Evolutionary conservation across 2,888 invertebrate genomes (phyloP).

Genomic region (Nymphalis c-album): DNA sequence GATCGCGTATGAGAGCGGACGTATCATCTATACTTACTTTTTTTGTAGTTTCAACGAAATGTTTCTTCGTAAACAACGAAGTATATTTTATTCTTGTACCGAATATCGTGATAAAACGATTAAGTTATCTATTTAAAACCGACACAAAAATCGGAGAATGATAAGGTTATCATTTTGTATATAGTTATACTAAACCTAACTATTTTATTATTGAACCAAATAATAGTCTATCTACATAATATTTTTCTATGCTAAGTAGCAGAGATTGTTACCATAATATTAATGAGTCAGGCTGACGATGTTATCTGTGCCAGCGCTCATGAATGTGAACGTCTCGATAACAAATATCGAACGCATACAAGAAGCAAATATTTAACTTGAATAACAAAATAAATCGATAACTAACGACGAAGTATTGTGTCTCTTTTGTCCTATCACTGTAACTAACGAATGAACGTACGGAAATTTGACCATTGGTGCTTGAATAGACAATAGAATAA

Average conservation of each 20-base stretch:
- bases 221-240: not conserved
- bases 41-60: conserved; percentile 52
- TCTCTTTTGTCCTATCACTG: conserved; percentile 16
- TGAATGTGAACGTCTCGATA: conserved; percentile 54
- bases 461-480: conserved; percentile 1
- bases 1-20: conserved; percentile 62
- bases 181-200: not conserved
- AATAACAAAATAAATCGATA: conserved; percentile 43
- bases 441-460: conserved; percentile 8
- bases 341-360: conserved; percentile 42
- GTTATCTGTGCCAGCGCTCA: conserved; percentile 52
- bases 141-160: no score
- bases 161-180: no score
- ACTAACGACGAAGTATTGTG: conserved; percentile 20
- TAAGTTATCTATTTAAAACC: not conserved
- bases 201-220: not conserved
- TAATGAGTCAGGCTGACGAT: conserved; percentile 50
- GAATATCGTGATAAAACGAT: not conserved
- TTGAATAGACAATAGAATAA: conserved; percentile 13
- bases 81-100: no score
- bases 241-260: conserved; percentile 8
- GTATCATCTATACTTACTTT: conserved; percentile 55
- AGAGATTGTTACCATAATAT: conserved; percentile 32
- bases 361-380: conserved; percentile 46
- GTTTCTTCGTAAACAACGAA: no score